phyloP scores from a whole-genome alignment of 2,113 vertebrate species.

The Enhydra lutris region DNA sequence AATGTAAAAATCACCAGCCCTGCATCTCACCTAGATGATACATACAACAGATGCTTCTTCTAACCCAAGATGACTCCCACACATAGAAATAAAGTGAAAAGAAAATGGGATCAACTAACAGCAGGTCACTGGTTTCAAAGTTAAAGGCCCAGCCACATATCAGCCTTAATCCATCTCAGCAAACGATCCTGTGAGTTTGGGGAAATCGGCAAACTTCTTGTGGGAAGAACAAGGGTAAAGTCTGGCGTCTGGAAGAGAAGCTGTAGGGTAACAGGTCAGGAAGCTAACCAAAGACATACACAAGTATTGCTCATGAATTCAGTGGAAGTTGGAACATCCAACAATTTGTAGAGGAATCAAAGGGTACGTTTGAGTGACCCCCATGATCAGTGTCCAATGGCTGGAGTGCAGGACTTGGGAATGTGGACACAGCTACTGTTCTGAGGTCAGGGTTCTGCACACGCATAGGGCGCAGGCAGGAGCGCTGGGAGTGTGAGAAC shows the following conservation, averaged over 20 bases:
- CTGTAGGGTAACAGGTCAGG: neutral
- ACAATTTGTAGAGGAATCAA: fast-evolving
- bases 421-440: neutral
- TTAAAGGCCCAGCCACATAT: neutral
- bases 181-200: neutral
- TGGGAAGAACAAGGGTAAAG: neutral
- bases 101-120: neutral
- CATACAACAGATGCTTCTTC: neutral
- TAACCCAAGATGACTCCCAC: neutral
- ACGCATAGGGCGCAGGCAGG: neutral
- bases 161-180: neutral
- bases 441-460: neutral
- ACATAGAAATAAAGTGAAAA: neutral
- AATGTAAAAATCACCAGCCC: neutral
- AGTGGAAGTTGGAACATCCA: neutral
- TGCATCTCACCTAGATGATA: no score
- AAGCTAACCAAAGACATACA: neutral
- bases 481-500: neutral
- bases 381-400: fast-evolving
- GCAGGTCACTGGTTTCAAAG: neutral
- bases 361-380: neutral
- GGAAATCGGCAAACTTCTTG: neutral
- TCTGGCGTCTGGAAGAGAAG: neutral
- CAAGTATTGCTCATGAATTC: fast-evolving
- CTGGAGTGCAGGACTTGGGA: neutral